Evolutionary conservation across 2,888 invertebrate species (phyloP), one percentile per base, ranked within the genome.

Genomic region (Pseudococcus longispinus): DNA sequence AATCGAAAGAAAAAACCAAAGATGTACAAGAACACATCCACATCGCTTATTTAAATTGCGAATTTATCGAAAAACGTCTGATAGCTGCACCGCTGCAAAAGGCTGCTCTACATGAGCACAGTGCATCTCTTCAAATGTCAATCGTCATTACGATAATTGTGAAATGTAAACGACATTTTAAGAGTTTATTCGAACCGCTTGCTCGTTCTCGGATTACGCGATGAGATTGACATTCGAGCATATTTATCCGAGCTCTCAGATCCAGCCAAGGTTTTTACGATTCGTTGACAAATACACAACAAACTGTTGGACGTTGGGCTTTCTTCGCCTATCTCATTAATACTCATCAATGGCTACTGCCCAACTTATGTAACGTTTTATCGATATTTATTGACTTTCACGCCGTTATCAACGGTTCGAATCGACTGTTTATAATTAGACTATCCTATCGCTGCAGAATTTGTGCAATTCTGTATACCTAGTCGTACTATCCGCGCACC

Each of bases 301-400:
- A 37, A 83, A 44, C 26, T 51, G 26, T 83, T 44, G 44, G 11
- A 32, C 32, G 26, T 83, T 46, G 2, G n/a, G 37, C 26, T 51
- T 23, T 26, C 80, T 37, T 15, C 37, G 44, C 42, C 83, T 23
- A 83, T 51, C 44, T 85, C 70, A 70, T 70, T 70, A 70, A 85
- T 85, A 85, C 42, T 70, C 85, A 85, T 85, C 85, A 42, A 85
- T 65, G 74, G 26, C 74, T 74, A 23, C 70, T 42, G 84, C 44
- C 37, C 65, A 70, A 85, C 85, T 85, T 85, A 65, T 85, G 70
- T 23, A 85, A 85, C 85, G 37, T 51, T 85, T 85, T 85, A 85
- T 85, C 85, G 85, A 85, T 85, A 70, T 85, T 85, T 85, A 85
- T 85, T 85, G 85, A 85, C 85, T 85, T 85, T 85, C 85, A 85